Conservation (phyloP, 2,113 vertebrate species). For the Eurystomus gularis region DNA sequence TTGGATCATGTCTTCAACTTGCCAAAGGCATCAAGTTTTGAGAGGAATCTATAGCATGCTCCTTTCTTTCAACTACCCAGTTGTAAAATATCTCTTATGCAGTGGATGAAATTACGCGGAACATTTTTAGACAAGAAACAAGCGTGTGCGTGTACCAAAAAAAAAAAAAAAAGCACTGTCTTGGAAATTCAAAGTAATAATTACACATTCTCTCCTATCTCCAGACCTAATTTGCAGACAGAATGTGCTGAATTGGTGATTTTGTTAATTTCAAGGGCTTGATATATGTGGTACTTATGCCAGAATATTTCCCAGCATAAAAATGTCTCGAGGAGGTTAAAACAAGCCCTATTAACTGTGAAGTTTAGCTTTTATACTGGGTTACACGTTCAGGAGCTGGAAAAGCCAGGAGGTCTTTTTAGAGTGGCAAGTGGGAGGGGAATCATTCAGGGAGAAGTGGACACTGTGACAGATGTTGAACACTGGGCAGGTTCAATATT, state of each 20-base stretch:
- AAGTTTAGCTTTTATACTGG: not conserved
- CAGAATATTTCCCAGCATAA: not conserved
- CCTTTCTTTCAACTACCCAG: not conserved
- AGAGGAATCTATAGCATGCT: not conserved
- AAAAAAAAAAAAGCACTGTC: not conserved
- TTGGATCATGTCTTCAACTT: not conserved
- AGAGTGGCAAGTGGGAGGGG: not conserved
- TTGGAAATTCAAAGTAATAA: not conserved
- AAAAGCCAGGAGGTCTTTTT: not conserved
- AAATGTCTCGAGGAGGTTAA: not conserved
- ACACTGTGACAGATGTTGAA: not conserved
- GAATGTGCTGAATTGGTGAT: not conserved
- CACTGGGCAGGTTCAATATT: not conserved
- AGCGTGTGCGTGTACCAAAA: not conserved
- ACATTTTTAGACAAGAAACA: not conserved
- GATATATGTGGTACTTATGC: not conserved
- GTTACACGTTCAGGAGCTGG: not conserved
- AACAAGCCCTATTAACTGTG: not conserved
- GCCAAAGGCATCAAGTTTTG: not conserved
- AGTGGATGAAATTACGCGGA: not conserved
- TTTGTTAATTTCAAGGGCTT: not conserved
- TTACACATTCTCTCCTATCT: not conserved
- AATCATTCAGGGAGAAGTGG: not conserved
- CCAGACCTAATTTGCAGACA: not conserved
- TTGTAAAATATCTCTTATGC: not conserved